Evolutionary conservation across 2,888 invertebrate genomes (phyloP).

Genomic region (Lithophane ornitopus): DNA sequence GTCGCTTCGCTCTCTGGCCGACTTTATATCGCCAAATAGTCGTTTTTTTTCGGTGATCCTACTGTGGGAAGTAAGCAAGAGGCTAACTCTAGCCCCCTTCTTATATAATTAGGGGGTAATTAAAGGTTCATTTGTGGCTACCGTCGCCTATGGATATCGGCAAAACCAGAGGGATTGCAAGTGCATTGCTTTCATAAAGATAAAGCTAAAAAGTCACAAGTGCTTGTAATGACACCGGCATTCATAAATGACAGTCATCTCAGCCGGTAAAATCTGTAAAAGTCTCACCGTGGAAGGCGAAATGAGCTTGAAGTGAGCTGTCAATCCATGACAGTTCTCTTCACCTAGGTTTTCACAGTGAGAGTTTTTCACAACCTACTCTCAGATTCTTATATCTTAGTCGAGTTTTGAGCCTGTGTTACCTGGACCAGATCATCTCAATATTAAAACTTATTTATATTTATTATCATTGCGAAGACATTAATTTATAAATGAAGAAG

Average conservation of each 20-base stretch:
- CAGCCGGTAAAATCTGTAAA: neutral
- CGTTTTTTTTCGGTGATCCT: neutral
- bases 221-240: neutral
- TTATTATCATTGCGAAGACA: constrained; percentile 66
- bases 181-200: neutral
- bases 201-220: neutral
- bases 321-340: neutral
- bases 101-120: neutral
- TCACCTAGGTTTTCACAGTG: neutral
- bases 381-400: neutral
- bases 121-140: neutral
- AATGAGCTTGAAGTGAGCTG: neutral
- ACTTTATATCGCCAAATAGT: too few species aligned
- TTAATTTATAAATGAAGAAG: constrained; percentile 57
- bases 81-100: neutral
- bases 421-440: constrained; percentile 61
- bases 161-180: neutral
- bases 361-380: neutral
- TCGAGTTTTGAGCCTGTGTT: constrained; percentile 40
- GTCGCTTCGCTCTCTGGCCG: neutral
- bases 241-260: neutral
- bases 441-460: constrained; percentile 55
- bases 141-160: neutral
- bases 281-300: neutral
- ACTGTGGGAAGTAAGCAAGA: neutral